These are phyloP conservation scores for Pomatorhinus ruficollis DNA, from an alignment of 2,113 vertebrate species.

Conservation along the genomic window DNA sequence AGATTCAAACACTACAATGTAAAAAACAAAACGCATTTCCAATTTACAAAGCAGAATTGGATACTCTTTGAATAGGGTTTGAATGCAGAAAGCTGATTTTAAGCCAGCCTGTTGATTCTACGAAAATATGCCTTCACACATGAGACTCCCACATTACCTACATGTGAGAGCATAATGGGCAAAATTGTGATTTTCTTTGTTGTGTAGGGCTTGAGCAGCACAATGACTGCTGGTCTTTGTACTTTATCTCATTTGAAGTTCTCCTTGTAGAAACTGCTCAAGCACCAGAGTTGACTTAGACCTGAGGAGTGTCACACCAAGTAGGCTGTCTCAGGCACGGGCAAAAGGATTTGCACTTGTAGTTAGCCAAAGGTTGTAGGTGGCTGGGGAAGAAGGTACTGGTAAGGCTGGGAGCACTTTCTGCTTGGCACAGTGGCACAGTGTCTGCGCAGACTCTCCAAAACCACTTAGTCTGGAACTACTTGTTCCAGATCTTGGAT, in stretches of 20 bases:
- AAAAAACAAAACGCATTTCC: not conserved
- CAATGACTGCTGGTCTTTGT: not conserved
- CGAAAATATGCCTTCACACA: not conserved
- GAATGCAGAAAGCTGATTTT: not conserved
- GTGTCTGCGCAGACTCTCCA: not conserved
- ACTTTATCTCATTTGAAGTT: not conserved
- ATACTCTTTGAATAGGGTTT: not conserved
- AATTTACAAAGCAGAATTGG: not conserved
- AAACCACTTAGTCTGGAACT: not conserved
- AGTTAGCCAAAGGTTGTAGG: not conserved
- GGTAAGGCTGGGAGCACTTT: not conserved
- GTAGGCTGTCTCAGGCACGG: not conserved
- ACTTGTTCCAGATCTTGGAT: not conserved
- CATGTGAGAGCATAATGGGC: not conserved
- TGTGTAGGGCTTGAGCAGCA: not conserved
- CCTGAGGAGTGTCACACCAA: not conserved
- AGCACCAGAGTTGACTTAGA: not conserved
- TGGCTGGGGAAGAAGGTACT: not conserved
- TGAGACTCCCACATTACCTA: not conserved
- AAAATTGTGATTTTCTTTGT: not conserved
- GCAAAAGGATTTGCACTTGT: not conserved
- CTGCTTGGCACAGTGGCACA: not conserved
- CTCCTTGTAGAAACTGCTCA: not conserved
- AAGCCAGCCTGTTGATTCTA: not conserved
- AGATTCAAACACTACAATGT: not conserved